Evolutionary conservation across 2,797 vertebrate genomes (phyloP).

Genomic region (Distichodus sexfasciatus): DNA sequence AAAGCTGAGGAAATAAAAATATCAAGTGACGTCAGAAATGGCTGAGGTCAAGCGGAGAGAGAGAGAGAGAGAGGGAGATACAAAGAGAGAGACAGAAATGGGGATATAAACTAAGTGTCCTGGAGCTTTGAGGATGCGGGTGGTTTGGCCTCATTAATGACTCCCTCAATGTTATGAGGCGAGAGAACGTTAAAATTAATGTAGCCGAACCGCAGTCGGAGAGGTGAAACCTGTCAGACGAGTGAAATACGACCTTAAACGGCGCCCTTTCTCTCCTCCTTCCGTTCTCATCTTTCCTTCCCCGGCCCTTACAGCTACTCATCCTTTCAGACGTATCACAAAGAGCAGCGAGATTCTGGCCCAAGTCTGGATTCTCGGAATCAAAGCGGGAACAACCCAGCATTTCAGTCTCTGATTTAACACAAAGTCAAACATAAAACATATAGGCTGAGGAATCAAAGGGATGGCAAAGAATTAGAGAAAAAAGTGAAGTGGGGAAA

Average conservation of each 20-base stretch:
- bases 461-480: background rate
- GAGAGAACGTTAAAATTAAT: slow-evolving; percentile 40
- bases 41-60: too few species aligned
- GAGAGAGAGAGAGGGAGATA: background rate
- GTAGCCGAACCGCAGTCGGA: slow-evolving; percentile 41
- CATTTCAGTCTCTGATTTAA: background rate
- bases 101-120: slow-evolving; percentile 22
- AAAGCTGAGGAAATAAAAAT: too few species aligned
- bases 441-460: background rate
- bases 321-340: slow-evolving; percentile 21
- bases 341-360: slow-evolving; percentile 5
- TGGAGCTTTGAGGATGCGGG: background rate
- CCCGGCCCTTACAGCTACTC: slow-evolving; percentile 10
- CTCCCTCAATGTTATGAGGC: slow-evolving; percentile 23
- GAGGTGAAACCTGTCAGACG: slow-evolving; percentile 36
- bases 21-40: too few species aligned
- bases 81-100: background rate
- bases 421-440: background rate
- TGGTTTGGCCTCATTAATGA: slow-evolving; percentile 31
- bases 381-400: background rate
- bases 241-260: slow-evolving; percentile 39
- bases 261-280: slow-evolving; percentile 10
- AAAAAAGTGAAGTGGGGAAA: too few species aligned
- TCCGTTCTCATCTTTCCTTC: slow-evolving; percentile 3
- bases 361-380: background rate